These are phyloP conservation scores for Propithecus deckenii DNA, from an alignment of 2,797 vertebrate genomes.

Conservation along the genomic window DNA sequence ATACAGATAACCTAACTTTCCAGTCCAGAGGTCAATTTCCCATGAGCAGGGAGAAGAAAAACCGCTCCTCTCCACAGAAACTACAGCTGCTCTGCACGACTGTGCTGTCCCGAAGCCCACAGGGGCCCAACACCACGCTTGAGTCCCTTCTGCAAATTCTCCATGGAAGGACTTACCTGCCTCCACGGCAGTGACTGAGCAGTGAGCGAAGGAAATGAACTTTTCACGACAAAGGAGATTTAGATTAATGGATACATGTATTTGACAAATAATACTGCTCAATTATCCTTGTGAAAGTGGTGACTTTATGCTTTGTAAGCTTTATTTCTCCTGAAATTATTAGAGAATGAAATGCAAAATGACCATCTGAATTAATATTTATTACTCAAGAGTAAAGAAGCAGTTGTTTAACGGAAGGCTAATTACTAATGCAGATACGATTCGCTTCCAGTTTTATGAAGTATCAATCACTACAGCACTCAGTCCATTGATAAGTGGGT, in stretches of 20 bases:
- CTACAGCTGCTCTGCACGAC: too few relatives aligned
- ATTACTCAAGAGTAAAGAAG: neutral
- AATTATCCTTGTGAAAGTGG: neutral
- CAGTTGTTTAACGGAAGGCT: neutral
- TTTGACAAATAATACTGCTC: neutral
- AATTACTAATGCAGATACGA: neutral
- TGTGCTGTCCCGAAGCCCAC: neutral
- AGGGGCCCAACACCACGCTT: rapidly evolving
- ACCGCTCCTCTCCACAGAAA: neutral
- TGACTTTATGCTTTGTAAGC: neutral
- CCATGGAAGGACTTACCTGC: rapidly evolving
- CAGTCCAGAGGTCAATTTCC: neutral
- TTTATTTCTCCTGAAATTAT: neutral
- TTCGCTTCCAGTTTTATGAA: neutral
- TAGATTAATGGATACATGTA: neutral
- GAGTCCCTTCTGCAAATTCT: neutral
- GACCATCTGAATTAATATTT: neutral
- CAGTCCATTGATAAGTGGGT: neutral
- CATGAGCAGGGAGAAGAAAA: rapidly evolving
- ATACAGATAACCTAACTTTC: neutral
- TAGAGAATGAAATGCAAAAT: neutral
- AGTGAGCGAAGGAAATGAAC: neutral
- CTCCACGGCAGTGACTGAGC: neutral
- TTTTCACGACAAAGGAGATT: neutral
- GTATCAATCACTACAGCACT: neutral